Evolutionary conservation across 2,113 vertebrate genomes (phyloP).

Genomic region (Oreotragus oreotragus): DNA sequence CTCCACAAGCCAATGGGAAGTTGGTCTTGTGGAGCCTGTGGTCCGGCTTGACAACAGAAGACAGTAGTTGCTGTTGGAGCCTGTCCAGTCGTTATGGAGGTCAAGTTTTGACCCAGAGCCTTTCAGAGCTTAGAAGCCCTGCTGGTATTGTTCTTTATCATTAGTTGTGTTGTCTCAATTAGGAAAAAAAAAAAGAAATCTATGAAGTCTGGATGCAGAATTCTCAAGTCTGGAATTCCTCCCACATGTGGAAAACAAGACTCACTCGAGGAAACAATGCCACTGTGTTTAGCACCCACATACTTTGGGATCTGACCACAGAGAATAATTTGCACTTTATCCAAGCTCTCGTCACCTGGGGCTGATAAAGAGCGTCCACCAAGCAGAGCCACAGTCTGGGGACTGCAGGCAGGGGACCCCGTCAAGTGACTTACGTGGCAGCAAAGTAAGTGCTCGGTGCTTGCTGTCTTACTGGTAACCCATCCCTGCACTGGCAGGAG

Average conservation of each 20-base stretch:
- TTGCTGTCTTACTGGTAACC: neutral
- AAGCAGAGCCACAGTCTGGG: neutral
- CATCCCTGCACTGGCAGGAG: neutral
- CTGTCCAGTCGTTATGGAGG: neutral
- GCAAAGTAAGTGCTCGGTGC: neutral
- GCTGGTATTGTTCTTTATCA: constrained; percentile 56
- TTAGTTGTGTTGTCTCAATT: constrained; percentile 45
- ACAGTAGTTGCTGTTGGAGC: constrained; percentile 53
- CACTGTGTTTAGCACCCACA: constrained; percentile 40
- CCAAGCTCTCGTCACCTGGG: constrained; percentile 31
- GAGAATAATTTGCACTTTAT: constrained; percentile 12
- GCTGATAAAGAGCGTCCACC: neutral
- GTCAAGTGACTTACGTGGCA: neutral
- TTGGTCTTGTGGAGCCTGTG: neutral
- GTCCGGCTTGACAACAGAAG: constrained; percentile 31
- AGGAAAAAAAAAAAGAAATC: constrained; percentile 34
- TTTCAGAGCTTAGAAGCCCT: constrained; percentile 25
- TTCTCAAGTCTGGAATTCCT: constrained; percentile 65
- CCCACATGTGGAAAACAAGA: constrained; percentile 42
- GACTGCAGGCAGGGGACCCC: neutral
- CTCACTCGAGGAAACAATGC: constrained; percentile 23
- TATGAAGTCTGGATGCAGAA: constrained; percentile 53
- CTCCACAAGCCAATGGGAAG: constrained; percentile 9
- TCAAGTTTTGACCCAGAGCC: constrained; percentile 43
- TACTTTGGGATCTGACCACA: neutral